Conservation (phyloP, 2,888 invertebrate genomes). For the Chalcis sispes region DNA sequence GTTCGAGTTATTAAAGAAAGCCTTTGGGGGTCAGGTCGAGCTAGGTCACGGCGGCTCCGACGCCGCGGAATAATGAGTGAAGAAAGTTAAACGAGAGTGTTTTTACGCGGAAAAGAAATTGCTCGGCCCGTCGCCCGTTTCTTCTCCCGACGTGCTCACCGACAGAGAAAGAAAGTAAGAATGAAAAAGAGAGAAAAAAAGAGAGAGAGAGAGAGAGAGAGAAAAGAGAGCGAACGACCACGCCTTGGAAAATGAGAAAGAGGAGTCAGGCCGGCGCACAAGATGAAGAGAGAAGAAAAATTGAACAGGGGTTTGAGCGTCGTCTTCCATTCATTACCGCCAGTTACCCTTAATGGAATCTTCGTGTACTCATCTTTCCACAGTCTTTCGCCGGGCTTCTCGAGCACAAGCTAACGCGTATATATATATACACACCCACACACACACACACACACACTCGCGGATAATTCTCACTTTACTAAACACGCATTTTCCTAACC, state of each 20-base stretch:
- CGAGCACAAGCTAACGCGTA: too few relatives aligned
- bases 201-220: slow-evolving; percentile 22
- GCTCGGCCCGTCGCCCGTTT: slow-evolving; percentile 62
- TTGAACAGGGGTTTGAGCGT: slow-evolving; percentile 56
- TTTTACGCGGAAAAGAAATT: slow-evolving; percentile 72
- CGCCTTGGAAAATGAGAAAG: slow-evolving; percentile 46
- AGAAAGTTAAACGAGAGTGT: slow-evolving; percentile 74
- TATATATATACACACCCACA: too few relatives aligned
- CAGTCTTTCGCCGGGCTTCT: slow-evolving; percentile 62
- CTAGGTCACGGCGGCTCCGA: slow-evolving; percentile 72
- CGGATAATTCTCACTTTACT: too few relatives aligned
- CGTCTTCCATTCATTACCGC: slow-evolving; percentile 74
- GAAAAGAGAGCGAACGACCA: too few relatives aligned
- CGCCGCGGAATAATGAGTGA: slow-evolving; percentile 73
- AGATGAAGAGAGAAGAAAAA: slow-evolving; percentile 34
- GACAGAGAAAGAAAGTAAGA: slow-evolving; percentile 51
- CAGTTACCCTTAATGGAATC: slow-evolving; percentile 74
- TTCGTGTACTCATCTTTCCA: slow-evolving; percentile 72
- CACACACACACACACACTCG: too few relatives aligned
- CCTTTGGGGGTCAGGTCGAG: slow-evolving; percentile 73
- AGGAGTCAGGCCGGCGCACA: slow-evolving; percentile 54
- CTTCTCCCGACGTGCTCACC: slow-evolving; percentile 47
- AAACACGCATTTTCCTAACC: neutral
- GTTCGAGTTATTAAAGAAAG: slow-evolving; percentile 74
- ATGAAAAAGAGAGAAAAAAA: slow-evolving; percentile 51